phyloP scores from a whole-genome alignment of 2,113 vertebrate species.

The Ovibos moschatus region DNA sequence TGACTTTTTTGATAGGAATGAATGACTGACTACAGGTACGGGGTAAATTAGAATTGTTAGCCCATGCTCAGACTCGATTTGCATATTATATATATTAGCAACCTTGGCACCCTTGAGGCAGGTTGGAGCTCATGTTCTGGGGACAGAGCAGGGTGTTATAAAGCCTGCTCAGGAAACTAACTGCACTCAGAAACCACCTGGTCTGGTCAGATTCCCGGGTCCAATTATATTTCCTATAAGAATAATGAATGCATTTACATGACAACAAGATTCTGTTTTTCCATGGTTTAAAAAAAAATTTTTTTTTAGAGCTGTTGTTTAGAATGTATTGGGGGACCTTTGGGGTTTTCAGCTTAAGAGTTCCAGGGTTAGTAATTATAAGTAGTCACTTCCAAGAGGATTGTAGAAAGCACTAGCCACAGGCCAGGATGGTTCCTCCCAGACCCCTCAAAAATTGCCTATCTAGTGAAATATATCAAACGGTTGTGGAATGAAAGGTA shows the following conservation, averaged over 20 bases:
- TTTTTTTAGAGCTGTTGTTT: neutral
- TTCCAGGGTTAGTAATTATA: neutral
- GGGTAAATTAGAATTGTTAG: constrained; percentile 15
- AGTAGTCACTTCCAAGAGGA: neutral
- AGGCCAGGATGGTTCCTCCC: neutral
- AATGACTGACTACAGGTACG: neutral
- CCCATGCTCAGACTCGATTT: neutral
- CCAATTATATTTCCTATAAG: neutral
- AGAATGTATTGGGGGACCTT: neutral
- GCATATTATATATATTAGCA: neutral
- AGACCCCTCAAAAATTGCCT: neutral
- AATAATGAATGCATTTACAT: constrained; percentile 13
- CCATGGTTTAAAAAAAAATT: neutral
- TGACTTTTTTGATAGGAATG: neutral
- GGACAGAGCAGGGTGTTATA: neutral
- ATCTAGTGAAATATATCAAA: neutral
- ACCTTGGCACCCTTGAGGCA: neutral
- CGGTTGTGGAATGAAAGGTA: neutral
- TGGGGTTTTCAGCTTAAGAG: neutral
- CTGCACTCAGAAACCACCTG: neutral
- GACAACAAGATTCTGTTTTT: neutral
- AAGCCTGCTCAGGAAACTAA: neutral
- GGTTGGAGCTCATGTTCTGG: neutral
- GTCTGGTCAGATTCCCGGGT: neutral
- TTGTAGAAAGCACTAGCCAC: neutral